Evolutionary conservation across 2,113 vertebrate species (phyloP), one percentile per base, ranked within the genome.

Genomic region (Psittacula cyanocephala): DNA sequence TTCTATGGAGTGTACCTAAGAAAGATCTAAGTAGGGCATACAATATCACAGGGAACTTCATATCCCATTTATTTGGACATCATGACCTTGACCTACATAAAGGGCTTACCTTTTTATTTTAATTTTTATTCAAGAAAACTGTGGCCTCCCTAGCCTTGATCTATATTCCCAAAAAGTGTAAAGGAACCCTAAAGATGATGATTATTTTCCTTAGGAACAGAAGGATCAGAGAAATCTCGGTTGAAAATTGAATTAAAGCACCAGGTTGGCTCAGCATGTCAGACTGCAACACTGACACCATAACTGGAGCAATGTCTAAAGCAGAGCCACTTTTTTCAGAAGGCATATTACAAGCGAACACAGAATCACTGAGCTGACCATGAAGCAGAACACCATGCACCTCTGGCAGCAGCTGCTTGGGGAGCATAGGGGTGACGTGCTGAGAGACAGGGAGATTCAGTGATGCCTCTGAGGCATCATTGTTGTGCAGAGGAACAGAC

Each of bases 191-290:
- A 59, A 92, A 94, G 37, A 90, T 35, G 39, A 28, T 87, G 62
- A 78, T 84, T 92, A 86, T 57, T 79, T 93, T 84, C 74, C 44
- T 76, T 65, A 91, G 88, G 88, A 92, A 86, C n/a, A 93, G 55
- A 83, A 86, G 37, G 72, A 94, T 94, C 47, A 95, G 93, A 91
- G 92, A 49, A 64, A 91, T 65, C 69, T 89, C 65, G 67, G 77
- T 87, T 87, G 59, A 96, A 94, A 96, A 92, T 77, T 93, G 63
- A 89, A 95, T 92, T 95, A 93, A 94, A 96, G 85, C 63, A 53
- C 22, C 13, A 11, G 39, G 46, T 65, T 88, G 77, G 49, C 39
- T 95, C 81, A 88, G 79, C 80, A 69, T 49, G 88, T 91, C 91
- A 86, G 49, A 72, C 69, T 39, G 74, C 69, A 86, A 19, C 22